Percentiles rank a stretch among this genome's conserved stretches.
These are phyloP conservation scores for Spea bombifrons DNA, from an alignment of 2,113 vertebrate genomes.

Conservation along the genomic window DNA sequence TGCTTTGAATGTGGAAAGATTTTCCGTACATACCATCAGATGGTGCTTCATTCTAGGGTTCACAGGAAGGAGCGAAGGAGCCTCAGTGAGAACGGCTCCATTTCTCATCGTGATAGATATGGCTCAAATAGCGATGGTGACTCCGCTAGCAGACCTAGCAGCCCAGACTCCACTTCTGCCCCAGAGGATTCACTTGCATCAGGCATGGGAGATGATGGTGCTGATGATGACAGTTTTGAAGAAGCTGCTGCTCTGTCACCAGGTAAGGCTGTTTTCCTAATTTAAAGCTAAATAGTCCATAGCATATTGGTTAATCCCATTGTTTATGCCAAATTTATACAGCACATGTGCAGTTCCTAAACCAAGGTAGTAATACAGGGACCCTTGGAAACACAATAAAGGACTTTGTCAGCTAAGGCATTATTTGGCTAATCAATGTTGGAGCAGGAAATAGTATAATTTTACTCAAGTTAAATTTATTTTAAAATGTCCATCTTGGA, in stretches of 20 bases:
- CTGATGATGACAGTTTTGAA: conserved; percentile 74
- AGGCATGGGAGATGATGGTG: conserved; percentile 67
- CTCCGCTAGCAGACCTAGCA: conserved; percentile 79
- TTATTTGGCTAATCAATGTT: no score
- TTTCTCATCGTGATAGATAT: conserved; percentile 61
- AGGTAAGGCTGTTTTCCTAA: conserved; percentile 59
- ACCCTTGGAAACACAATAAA: no score
- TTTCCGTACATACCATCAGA: conserved; percentile 93
- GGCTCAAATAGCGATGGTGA: conserved; percentile 82
- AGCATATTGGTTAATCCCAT: no score
- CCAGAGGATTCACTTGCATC: conserved; percentile 73
- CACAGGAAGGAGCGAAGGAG: conserved; percentile 76
- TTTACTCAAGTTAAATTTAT: no score
- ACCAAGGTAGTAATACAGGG: no score
- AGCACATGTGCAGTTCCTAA: no score
- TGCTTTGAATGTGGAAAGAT: conserved; percentile 93
- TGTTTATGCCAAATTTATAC: no score
- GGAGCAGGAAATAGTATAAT: no score
- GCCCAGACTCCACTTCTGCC: conserved; percentile 70
- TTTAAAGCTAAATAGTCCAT: no score
- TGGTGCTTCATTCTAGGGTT: conserved; percentile 87
- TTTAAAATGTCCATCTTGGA: no score
- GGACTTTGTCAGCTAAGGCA: no score
- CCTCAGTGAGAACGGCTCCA: conserved; percentile 59
- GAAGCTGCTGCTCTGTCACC: conserved; percentile 52